Evolutionary conservation across 64 coral and sea anemone species (phyloP).

Genomic region (Platygyra sinensis): DNA sequence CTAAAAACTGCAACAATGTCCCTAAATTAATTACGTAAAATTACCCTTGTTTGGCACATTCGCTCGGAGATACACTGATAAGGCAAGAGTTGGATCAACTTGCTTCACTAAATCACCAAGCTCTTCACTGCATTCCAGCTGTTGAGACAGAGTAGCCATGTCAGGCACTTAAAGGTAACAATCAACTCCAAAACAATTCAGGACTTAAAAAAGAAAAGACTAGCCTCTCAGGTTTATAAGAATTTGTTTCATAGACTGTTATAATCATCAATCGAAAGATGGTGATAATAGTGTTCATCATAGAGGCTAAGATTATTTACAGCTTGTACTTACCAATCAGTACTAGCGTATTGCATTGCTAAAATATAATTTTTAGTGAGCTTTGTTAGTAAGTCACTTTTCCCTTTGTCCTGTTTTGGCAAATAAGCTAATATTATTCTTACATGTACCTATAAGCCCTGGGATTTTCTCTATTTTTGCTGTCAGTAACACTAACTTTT

Average conservation of each 20-base stretch:
- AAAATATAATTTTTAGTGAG: too few relatives aligned
- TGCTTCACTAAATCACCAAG: conserved; percentile 99
- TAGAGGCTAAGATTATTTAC: conserved; percentile 12
- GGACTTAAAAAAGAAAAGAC: background rate
- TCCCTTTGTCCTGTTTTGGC: too few relatives aligned
- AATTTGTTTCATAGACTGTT: conserved; percentile 57
- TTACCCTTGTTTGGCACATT: conserved; percentile 98
- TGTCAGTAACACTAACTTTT: too few relatives aligned
- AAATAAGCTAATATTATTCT: too few relatives aligned
- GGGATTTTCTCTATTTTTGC: too few relatives aligned
- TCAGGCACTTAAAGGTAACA: background rate
- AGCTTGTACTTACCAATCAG: background rate
- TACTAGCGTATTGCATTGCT: too few relatives aligned
- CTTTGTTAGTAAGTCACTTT: too few relatives aligned
- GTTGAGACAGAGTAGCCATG: background rate
- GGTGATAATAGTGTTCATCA: conserved; percentile 64
- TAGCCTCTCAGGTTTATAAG: conserved; percentile 46
- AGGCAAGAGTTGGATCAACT: conserved; percentile 94
- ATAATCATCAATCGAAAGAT: conserved; percentile 81
- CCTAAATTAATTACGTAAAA: background rate
- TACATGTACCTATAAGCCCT: too few relatives aligned
- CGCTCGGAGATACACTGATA: conserved; percentile 94
- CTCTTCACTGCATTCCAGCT: conserved; percentile 99
- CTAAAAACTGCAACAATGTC: too few relatives aligned
- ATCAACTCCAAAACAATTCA: background rate